Evolutionary conservation across 2,113 vertebrate genomes (phyloP).

Genomic region (Nymphicus hollandicus): DNA sequence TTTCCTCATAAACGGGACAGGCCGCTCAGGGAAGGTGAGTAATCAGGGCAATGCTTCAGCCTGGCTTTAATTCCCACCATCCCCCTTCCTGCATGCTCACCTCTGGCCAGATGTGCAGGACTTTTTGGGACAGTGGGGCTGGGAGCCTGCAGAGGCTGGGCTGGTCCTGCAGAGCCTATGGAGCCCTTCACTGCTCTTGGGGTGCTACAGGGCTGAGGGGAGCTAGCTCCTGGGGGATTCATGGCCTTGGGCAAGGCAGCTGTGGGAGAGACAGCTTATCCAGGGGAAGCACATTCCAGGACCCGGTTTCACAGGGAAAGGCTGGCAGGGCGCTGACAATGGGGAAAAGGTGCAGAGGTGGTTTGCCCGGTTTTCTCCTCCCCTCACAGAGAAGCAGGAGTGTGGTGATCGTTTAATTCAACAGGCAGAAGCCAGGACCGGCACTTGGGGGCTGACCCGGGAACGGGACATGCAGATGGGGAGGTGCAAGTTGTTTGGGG

Average conservation of each 20-base stretch:
- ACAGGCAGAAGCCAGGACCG: background rate
- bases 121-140: background rate
- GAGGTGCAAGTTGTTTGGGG: background rate
- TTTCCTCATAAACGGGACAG: background rate
- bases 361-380: background rate
- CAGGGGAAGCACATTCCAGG: background rate
- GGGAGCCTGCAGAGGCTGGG: fast-evolving
- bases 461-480: fast-evolving
- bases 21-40: background rate
- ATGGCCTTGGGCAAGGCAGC: background rate
- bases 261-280: background rate
- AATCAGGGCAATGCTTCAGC: background rate
- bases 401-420: fast-evolving
- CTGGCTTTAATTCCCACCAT: background rate
- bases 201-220: background rate
- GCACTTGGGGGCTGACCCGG: fast-evolving
- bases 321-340: background rate
- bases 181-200: background rate
- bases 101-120: background rate
- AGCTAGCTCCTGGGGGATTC: background rate
- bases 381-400: background rate
- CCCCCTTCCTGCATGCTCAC: fast-evolving
- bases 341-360: background rate
- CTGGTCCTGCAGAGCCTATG: fast-evolving
- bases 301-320: background rate